These are phyloP conservation scores for Piscicola geometra DNA, from an alignment of 2,888 invertebrate genomes.

Conservation along the genomic window DNA sequence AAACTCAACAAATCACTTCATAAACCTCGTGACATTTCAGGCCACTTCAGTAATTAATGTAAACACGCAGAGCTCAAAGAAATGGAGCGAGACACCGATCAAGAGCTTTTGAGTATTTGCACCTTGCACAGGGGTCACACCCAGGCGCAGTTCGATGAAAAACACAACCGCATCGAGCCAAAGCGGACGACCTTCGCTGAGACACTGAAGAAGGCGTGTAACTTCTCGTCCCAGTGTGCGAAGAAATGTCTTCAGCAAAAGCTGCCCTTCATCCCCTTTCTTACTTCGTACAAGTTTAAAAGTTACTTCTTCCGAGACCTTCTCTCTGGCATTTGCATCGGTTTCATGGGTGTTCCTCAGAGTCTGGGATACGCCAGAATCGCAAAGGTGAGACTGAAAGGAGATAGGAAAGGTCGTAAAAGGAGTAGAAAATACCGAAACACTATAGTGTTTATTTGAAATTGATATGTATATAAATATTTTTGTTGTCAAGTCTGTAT, in stretches of 20 bases:
- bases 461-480: too few relatives aligned
- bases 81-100: too few relatives aligned
- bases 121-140: background rate
- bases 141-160: background rate
- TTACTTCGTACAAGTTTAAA: constrained; percentile 49
- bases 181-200: background rate
- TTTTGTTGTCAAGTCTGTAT: too few relatives aligned
- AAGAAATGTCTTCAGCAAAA: background rate
- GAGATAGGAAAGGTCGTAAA: too few relatives aligned
- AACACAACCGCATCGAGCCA: background rate
- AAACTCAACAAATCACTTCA: too few relatives aligned
- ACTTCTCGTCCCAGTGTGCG: background rate
- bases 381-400: background rate
- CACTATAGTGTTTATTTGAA: too few relatives aligned
- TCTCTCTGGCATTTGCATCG: constrained; percentile 51
- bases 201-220: background rate
- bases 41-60: too few relatives aligned
- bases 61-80: too few relatives aligned
- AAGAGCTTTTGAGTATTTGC: background rate
- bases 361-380: constrained; percentile 47
- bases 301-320: constrained; percentile 48
- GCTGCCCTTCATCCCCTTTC: constrained; percentile 48
- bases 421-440: too few relatives aligned
- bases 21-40: too few relatives aligned
- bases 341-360: constrained; percentile 51